Evolutionary conservation across 2,113 vertebrate genomes (phyloP).

Genomic region (Verasper variegatus): DNA sequence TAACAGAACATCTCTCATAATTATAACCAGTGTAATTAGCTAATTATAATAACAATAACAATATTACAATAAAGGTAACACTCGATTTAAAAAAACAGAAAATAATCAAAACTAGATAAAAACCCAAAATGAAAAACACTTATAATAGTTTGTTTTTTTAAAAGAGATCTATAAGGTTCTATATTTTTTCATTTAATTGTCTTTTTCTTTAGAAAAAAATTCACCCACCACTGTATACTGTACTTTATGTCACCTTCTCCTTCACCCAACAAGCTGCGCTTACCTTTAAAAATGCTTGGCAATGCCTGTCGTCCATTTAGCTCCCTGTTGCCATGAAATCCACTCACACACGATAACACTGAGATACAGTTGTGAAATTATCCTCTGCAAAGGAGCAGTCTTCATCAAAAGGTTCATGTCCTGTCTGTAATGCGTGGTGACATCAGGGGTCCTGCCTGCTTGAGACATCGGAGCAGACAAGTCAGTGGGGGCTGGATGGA

Average conservation of each 20-base stretch:
- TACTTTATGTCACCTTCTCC: constrained; percentile 56
- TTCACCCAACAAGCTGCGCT: constrained; percentile 66
- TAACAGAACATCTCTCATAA: constrained; percentile 85
- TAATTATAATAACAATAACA: constrained; percentile 88
- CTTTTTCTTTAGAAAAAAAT: constrained; percentile 74
- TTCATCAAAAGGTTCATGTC: constrained; percentile 68
- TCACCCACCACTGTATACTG: constrained; percentile 54
- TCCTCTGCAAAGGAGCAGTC: constrained; percentile 74
- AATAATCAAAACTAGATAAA: constrained; percentile 81
- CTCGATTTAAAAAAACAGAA: constrained; percentile 75
- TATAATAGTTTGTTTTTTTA: constrained; percentile 78
- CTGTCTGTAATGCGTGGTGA: constrained; percentile 55
- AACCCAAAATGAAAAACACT: constrained; percentile 84
- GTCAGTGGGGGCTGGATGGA: constrained; percentile 44
- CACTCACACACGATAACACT: constrained; percentile 71
- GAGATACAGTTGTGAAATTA: constrained; percentile 74
- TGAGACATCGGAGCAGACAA: constrained; percentile 58
- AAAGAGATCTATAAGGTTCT: constrained; percentile 85
- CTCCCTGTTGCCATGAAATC: constrained; percentile 67
- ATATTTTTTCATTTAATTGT: constrained; percentile 79
- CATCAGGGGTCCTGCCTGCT: constrained; percentile 52
- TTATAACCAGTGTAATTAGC: constrained; percentile 84
- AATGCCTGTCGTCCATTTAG: constrained; percentile 64
- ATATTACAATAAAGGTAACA: constrained; percentile 88
- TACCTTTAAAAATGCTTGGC: constrained; percentile 76